phyloP scores from a whole-genome alignment of 2,797 vertebrate genomes.

The Buceros bicornis region DNA sequence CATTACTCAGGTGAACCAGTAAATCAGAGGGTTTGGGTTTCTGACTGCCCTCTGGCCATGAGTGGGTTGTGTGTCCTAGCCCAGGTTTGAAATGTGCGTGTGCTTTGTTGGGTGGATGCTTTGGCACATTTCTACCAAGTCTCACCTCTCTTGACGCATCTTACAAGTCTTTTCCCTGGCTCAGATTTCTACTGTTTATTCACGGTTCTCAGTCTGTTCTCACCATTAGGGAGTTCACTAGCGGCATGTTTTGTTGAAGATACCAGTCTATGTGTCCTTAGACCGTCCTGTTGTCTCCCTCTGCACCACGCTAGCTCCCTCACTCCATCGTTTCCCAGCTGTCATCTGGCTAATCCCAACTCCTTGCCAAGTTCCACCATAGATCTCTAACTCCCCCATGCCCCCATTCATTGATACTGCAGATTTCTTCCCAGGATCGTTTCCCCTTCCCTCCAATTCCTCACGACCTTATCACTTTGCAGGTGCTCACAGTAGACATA shows the following conservation, averaged over 20 bases:
- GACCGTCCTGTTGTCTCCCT: not conserved
- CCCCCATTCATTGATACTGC: not conserved
- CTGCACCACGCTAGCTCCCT: not conserved
- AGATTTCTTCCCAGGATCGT: not conserved
- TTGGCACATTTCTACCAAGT: not conserved
- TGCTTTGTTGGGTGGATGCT: not conserved
- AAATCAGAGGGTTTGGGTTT: not conserved
- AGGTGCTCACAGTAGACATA: not conserved
- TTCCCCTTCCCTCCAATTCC: not conserved
- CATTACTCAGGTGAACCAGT: not conserved
- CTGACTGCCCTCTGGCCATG: not conserved
- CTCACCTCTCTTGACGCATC: fast-evolving
- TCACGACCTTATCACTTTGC: not conserved
- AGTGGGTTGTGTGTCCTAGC: not conserved
- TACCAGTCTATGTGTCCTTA: fast-evolving
- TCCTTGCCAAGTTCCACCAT: not conserved
- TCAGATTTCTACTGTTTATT: not conserved
- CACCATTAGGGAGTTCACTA: not conserved
- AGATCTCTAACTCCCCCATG: not conserved
- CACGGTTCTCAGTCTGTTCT: not conserved
- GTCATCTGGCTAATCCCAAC: not conserved
- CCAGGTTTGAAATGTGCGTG: not conserved
- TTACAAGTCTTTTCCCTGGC: not conserved
- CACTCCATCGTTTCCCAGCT: not conserved
- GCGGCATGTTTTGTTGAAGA: not conserved